Conservation (phyloP, 2,113 vertebrate genomes). For the Glareola pratincola region DNA sequence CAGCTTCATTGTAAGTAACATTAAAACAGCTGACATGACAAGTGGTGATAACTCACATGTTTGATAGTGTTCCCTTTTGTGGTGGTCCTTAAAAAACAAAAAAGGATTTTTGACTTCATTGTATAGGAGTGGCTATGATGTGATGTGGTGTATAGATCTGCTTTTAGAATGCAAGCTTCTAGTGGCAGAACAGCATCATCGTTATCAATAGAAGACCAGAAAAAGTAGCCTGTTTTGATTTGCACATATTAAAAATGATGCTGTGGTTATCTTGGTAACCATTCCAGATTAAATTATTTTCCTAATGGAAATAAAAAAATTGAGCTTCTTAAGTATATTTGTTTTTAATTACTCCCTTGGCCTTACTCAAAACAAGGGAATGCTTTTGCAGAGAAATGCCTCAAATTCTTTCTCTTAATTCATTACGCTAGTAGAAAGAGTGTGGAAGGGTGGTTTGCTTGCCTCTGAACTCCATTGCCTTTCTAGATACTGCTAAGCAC, state of each 20-base stretch:
- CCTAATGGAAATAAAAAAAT: background rate
- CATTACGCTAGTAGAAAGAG: background rate
- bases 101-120: background rate
- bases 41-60: background rate
- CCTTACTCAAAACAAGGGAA: background rate
- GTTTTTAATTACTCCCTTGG: background rate
- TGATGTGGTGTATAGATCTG: fast-evolving
- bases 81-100: background rate
- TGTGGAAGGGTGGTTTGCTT: background rate
- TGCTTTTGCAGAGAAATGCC: background rate
- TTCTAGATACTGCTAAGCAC: background rate
- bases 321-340: background rate
- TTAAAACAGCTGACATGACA: background rate
- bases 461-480: background rate
- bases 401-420: background rate
- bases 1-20: background rate
- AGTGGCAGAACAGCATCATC: background rate
- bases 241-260: background rate
- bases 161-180: background rate
- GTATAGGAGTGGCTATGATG: background rate
- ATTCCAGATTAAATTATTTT: background rate
- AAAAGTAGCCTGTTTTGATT: background rate
- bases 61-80: background rate
- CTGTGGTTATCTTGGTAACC: background rate
- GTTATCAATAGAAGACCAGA: background rate